phyloP scores from a whole-genome alignment of 1,140 invertebrate species.

The Drosophila jambulina region DNA sequence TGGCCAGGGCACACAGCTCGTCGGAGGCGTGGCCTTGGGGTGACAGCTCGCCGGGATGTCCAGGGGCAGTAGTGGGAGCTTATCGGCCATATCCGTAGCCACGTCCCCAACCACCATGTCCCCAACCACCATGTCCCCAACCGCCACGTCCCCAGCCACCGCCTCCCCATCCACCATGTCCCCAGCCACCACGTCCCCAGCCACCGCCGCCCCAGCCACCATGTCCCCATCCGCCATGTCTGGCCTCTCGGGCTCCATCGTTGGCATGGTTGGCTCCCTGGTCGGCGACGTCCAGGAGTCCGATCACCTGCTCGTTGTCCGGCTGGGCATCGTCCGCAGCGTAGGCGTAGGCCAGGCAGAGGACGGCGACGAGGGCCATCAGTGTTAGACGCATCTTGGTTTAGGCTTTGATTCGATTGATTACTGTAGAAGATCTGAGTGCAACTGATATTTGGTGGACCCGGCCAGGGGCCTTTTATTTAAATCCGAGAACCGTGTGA shows the following conservation, averaged over 20 bases:
- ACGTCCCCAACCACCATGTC: constrained; percentile 20
- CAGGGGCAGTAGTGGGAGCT: not conserved
- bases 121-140: constrained; percentile 1
- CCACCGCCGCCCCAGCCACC: constrained; percentile 1
- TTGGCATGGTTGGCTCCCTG: constrained; percentile 45
- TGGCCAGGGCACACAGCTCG: not conserved
- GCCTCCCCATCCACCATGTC: not conserved
- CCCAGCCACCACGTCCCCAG: constrained; percentile 11
- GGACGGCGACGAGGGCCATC: constrained; percentile 37
- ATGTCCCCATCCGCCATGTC: constrained; percentile 22
- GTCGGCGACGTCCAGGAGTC: constrained; percentile 48
- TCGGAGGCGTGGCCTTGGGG: constrained; percentile 9
- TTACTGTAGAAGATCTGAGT: constrained; percentile 30
- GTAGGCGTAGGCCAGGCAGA: constrained; percentile 50
- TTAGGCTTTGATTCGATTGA: constrained; percentile 14
- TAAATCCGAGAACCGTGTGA: constrained; percentile 13
- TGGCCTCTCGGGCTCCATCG: constrained; percentile 44
- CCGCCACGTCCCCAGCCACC: not conserved
- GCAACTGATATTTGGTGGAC: constrained; percentile 43
- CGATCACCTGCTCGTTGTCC: constrained; percentile 25
- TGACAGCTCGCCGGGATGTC: constrained; percentile 1
- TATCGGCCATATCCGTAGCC: not conserved
- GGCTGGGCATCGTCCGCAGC: constrained; percentile 29
- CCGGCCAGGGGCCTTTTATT: constrained; percentile 45
- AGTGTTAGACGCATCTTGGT: constrained; percentile 51